phyloP scores from a whole-genome alignment of 2,113 vertebrate species.

The Malurus elegans region DNA sequence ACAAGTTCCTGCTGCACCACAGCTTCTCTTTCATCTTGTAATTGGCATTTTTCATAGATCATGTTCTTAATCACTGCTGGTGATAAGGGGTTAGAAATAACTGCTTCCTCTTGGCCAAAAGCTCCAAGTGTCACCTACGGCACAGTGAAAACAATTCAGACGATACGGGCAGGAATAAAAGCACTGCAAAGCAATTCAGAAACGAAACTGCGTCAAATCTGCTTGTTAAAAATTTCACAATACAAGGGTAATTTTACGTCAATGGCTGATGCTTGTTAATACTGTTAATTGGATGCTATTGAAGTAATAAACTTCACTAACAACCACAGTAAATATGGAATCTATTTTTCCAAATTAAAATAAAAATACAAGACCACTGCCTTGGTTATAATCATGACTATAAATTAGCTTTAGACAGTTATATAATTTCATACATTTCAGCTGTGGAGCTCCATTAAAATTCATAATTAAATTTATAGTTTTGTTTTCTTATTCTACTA shows the following conservation, averaged over 20 bases:
- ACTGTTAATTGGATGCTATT: constrained; percentile 4
- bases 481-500: not conserved
- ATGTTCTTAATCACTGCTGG: constrained; percentile 93
- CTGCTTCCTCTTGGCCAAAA: constrained; percentile 93
- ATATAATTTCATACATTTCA: not conserved
- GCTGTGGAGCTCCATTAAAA: not conserved
- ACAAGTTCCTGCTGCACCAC: constrained; percentile 97
- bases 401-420: not conserved
- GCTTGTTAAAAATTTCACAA: not conserved
- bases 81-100: constrained; percentile 97
- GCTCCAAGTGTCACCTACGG: constrained; percentile 91
- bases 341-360: not conserved
- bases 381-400: not conserved
- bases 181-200: not conserved
- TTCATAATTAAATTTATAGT: not conserved
- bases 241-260: not conserved
- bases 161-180: not conserved
- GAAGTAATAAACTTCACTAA: not conserved
- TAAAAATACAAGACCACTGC: not conserved
- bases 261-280: not conserved
- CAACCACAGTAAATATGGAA: not conserved
- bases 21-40: constrained; percentile 86
- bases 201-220: not conserved
- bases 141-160: constrained; percentile 4
- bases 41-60: constrained; percentile 88